Evolutionary conservation across 2,113 vertebrate genomes (phyloP), one percentile per base, ranked within the genome.

Genomic region (Hemiscyllium ocellatum): DNA sequence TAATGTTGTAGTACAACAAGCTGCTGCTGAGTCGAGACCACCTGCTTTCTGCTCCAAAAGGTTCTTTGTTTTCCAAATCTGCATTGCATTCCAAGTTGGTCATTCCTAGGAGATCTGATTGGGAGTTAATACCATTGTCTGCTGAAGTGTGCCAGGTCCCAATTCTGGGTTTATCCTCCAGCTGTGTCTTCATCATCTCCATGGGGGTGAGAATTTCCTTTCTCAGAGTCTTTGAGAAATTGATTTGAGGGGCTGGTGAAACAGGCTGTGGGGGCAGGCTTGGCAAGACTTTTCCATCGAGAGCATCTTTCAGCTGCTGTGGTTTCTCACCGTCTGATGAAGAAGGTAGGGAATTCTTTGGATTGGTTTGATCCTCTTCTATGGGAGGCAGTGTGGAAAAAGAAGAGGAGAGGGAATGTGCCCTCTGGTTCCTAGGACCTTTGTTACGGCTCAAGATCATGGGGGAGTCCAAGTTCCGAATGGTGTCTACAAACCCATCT

Each of bases 21-120:
- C 99, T 99, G 96, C 97, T 98, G 91, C 98, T 98, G 22, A 99
- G 97, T 0, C 99, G 98, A 0, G 99, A 99, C 96, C 97, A 96
- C 15, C 89, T 96, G 94, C 97, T 97, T 68, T 96, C 96, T 0
- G 97, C 95, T 0, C 37, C 96, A 0, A 0, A 89, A 0, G 78
- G 65, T 0, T 85, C 33, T 2, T 96, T 96, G 13, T 97, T 98
- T 80, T 98, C 98, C 4, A 96, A 1, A 2, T 97, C 52, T 19
- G 42, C 96, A 15, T 96, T 96, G 0, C 97, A 97, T 20, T 97
- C 95, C n/a, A 97, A 50, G 0, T 97, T 96, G 69, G 96, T 72
- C 56, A 97, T 97, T 96, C 96, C 97, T 61, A 97, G 96, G 10
- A 97, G 96, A 0, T 96, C 97, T 50, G 96, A 96, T 95, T 97